These are phyloP conservation scores for Agriopis leucophaearia DNA, from an alignment of 2,888 invertebrate species.

Conservation along the genomic window DNA sequence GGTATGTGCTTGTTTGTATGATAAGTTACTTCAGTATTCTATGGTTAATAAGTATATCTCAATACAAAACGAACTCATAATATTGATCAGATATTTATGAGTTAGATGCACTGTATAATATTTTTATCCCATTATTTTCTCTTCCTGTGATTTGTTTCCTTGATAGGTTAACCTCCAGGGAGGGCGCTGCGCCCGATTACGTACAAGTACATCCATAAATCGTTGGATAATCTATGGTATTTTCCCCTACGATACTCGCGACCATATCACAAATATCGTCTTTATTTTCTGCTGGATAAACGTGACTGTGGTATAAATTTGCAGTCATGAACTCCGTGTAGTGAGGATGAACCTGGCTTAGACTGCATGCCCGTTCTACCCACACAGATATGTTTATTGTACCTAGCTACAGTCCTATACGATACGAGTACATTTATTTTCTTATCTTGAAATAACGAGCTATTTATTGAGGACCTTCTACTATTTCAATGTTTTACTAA, in stretches of 20 bases:
- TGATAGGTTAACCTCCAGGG: slow-evolving; percentile 21
- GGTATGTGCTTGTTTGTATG: neutral
- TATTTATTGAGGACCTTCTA: no score
- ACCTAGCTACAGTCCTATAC: no score
- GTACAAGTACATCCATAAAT: slow-evolving; percentile 42
- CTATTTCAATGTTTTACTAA: no score
- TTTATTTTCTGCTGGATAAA: slow-evolving; percentile 43
- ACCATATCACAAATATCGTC: slow-evolving; percentile 39
- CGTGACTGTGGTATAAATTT: slow-evolving; percentile 39
- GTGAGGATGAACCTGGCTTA: neutral
- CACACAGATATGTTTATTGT: no score
- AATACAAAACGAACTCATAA: neutral
- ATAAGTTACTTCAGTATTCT: no score
- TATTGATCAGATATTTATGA: slow-evolving; percentile 4
- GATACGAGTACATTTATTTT: no score
- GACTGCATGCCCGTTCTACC: neutral
- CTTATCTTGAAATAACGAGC: no score
- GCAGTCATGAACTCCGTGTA: slow-evolving; percentile 25
- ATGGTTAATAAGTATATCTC: no score
- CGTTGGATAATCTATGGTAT: slow-evolving; percentile 39
- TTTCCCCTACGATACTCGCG: slow-evolving; percentile 38
- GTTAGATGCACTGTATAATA: neutral
- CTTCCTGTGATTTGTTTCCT: slow-evolving; percentile 15
- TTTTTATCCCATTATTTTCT: slow-evolving; percentile 15
- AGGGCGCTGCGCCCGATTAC: slow-evolving; percentile 29